Conservation (phyloP, 2,797 vertebrate genomes). For the Echiichthys vipera region DNA sequence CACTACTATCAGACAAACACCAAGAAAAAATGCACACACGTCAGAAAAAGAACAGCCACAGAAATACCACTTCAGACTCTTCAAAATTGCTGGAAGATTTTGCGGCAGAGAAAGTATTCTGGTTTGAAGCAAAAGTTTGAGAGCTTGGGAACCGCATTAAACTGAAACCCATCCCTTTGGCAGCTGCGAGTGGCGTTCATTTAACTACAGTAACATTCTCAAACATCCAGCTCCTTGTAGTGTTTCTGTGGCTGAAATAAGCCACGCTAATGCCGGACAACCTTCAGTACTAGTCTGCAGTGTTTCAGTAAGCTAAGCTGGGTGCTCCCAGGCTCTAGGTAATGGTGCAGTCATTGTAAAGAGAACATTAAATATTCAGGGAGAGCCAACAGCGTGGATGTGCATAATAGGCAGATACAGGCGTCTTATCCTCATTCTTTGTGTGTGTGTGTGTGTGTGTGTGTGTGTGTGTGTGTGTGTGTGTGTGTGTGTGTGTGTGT, state of each 20-base stretch:
- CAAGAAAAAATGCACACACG: slow-evolving; percentile 28
- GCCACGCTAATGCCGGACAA: slow-evolving; percentile 49
- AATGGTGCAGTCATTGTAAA: slow-evolving; percentile 82
- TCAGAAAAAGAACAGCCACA: slow-evolving; percentile 17
- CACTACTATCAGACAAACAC: slow-evolving; percentile 51
- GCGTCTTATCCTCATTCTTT: slow-evolving; percentile 66
- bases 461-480: slow-evolving; percentile 29
- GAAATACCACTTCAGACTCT: slow-evolving; percentile 1
- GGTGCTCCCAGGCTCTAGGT: slow-evolving; percentile 69
- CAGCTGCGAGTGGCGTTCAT: slow-evolving; percentile 28
- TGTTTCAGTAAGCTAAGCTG: slow-evolving; percentile 66
- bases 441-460: slow-evolving; percentile 39
- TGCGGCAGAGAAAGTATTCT: slow-evolving; percentile 18
- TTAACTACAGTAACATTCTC: slow-evolving; percentile 37
- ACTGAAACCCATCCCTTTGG: slow-evolving; percentile 16
- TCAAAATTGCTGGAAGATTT: slow-evolving; percentile 31
- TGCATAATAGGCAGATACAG: slow-evolving; percentile 79
- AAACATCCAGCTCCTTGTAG: slow-evolving; percentile 21
- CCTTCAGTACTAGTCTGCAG: slow-evolving; percentile 63
- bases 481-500: slow-evolving; percentile 32
- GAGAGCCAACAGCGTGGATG: slow-evolving; percentile 77
- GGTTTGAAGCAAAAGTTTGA: slow-evolving; percentile 39
- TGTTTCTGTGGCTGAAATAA: slow-evolving; percentile 37
- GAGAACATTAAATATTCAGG: slow-evolving; percentile 84
- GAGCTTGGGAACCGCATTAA: slow-evolving; percentile 12